Conservation (phyloP, 1,140 invertebrate species). For the Dendrolimus kikuchii region DNA sequence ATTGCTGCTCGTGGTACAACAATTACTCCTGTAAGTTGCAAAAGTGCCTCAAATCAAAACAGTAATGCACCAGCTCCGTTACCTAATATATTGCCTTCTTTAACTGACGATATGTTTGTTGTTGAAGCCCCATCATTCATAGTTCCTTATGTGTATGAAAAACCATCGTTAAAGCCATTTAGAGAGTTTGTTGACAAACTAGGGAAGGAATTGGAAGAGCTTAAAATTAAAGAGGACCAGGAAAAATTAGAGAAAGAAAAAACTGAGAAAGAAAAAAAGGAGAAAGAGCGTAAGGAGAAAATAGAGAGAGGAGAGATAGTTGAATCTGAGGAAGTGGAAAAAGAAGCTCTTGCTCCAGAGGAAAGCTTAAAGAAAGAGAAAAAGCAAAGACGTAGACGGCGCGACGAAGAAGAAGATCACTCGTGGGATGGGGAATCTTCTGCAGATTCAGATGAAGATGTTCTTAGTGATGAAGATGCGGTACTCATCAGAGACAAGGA, state of each 20-base stretch:
- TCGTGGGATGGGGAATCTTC: constrained; percentile 69
- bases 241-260: constrained; percentile 64
- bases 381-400: constrained; percentile 59
- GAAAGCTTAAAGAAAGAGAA: constrained; percentile 53
- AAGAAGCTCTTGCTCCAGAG: constrained; percentile 19
- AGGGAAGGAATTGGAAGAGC: constrained; percentile 76
- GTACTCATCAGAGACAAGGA: constrained; percentile 74
- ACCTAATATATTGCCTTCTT: constrained; percentile 79
- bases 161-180: constrained; percentile 84
- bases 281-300: constrained; percentile 59
- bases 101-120: constrained; percentile 92
- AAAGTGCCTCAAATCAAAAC: constrained; percentile 30
- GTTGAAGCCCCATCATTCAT: constrained; percentile 93
- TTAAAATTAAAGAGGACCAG: constrained; percentile 58
- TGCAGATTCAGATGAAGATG: constrained; percentile 69
- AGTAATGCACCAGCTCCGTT: constrained; percentile 54
- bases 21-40: constrained; percentile 66
- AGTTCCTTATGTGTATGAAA: constrained; percentile 92
- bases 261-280: constrained; percentile 57
- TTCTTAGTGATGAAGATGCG: constrained; percentile 64
- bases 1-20: constrained; percentile 69
- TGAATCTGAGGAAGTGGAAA: constrained; percentile 32
- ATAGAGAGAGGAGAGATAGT: constrained; percentile 61
- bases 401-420: constrained; percentile 57
- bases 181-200: constrained; percentile 83